phyloP scores from a whole-genome alignment of 2,888 invertebrate genomes.

The Machimus rusticus region DNA sequence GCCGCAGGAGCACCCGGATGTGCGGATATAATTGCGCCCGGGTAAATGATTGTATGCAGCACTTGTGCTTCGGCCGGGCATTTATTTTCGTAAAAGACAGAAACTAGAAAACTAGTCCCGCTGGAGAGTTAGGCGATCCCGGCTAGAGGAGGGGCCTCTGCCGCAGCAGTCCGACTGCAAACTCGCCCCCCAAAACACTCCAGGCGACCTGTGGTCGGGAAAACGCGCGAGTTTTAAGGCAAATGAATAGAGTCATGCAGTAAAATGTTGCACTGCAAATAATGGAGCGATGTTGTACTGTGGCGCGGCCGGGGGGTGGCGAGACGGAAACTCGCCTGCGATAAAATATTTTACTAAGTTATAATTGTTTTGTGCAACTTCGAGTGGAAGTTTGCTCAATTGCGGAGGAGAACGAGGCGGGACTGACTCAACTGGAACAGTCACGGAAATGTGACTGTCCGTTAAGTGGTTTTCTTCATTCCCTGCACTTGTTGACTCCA shows the following conservation, averaged over 20 bases:
- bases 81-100: conserved; percentile 33
- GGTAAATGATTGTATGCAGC: conserved; percentile 34
- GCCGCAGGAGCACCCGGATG: conserved; percentile 24
- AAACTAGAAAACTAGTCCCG: conserved; percentile 13
- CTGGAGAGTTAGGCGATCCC: background rate
- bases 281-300: background rate
- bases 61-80: conserved; percentile 2
- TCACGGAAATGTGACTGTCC: background rate
- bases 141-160: background rate
- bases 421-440: background rate
- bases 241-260: conserved; percentile 26
- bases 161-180: background rate
- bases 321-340: background rate
- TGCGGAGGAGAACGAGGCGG: background rate
- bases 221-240: background rate
- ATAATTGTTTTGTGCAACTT: background rate
- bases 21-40: conserved; percentile 30
- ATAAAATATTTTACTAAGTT: background rate
- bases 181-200: background rate
- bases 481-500: background rate
- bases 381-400: background rate
- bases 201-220: background rate
- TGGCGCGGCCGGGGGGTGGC: background rate
- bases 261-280: conserved; percentile 26
- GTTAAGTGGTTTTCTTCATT: background rate